Evolutionary conservation across 2,113 vertebrate genomes (phyloP).

Genomic region (Myotis brandtii): DNA sequence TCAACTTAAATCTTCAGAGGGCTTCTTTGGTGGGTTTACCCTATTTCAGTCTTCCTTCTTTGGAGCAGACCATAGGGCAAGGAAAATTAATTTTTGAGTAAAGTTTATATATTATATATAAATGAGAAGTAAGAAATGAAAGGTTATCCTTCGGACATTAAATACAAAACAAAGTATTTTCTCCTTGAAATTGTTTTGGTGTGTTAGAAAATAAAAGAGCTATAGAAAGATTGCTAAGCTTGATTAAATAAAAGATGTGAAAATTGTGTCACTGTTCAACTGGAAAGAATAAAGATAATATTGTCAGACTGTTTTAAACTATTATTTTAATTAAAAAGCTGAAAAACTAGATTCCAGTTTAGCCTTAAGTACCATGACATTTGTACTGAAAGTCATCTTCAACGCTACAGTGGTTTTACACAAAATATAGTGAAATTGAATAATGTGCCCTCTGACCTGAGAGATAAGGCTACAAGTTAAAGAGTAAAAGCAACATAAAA

Average conservation of each 20-base stretch:
- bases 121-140: conserved; percentile 59
- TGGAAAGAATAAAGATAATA: conserved; percentile 91
- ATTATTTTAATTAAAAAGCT: conserved; percentile 92
- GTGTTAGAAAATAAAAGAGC: conserved; percentile 83
- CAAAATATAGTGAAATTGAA: conserved; percentile 92
- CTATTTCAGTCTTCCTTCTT: conserved; percentile 55
- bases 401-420: conserved; percentile 91
- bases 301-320: conserved; percentile 89
- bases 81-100: conserved; percentile 72
- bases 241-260: conserved; percentile 88
- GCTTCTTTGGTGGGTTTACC: conserved; percentile 42
- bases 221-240: conserved; percentile 83
- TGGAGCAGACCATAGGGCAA: conserved; percentile 26
- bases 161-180: conserved; percentile 78
- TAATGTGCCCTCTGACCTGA: conserved; percentile 89
- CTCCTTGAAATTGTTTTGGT: conserved; percentile 81
- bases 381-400: conserved; percentile 92
- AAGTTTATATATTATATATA: conserved; percentile 77
- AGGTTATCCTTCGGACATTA: conserved; percentile 77
- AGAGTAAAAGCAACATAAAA: conserved; percentile 89
- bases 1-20: conserved; percentile 41
- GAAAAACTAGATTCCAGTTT: conserved; percentile 89
- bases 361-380: conserved; percentile 92
- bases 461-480: conserved; percentile 91
- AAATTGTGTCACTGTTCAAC: conserved; percentile 87